These are phyloP conservation scores for Condylostylus longicornis DNA, from an alignment of 1,140 invertebrate genomes.

Conservation along the genomic window DNA sequence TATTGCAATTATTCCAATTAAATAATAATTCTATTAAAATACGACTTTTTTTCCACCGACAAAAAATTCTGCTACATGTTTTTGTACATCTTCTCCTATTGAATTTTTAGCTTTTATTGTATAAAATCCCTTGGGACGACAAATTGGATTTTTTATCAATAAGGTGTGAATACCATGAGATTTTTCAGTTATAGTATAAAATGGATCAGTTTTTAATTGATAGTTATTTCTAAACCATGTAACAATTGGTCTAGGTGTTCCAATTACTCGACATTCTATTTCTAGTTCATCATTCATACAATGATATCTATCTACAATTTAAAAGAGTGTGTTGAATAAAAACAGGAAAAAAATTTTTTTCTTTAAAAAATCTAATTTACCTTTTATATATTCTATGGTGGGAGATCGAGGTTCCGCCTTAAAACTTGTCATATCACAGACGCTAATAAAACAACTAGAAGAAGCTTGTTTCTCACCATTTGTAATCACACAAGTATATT, in stretches of 20 bases:
- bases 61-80: no score
- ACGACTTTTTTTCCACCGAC: no score
- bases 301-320: slow-evolving; percentile 56
- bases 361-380: background rate
- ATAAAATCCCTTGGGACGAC: no score
- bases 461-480: slow-evolving; percentile 55
- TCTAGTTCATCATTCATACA: slow-evolving; percentile 52
- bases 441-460: slow-evolving; percentile 36
- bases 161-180: no score
- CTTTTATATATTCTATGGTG: slow-evolving; percentile 1
- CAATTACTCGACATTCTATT: slow-evolving; percentile 59
- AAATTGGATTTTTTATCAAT: no score
- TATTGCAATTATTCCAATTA: no score
- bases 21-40: no score
- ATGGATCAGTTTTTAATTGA: slow-evolving; percentile 34
- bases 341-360: no score
- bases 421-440: slow-evolving; percentile 2
- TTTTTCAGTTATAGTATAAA: no score
- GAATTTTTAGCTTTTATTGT: no score
- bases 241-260: slow-evolving; percentile 51
- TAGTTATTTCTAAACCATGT: slow-evolving; percentile 61
- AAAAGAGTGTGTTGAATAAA: no score
- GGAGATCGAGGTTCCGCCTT: slow-evolving; percentile 4
- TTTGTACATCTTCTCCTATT: no score
- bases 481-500: slow-evolving; percentile 60